Conservation (phyloP, 2,888 invertebrate genomes). For the Cynaeus angustus region DNA sequence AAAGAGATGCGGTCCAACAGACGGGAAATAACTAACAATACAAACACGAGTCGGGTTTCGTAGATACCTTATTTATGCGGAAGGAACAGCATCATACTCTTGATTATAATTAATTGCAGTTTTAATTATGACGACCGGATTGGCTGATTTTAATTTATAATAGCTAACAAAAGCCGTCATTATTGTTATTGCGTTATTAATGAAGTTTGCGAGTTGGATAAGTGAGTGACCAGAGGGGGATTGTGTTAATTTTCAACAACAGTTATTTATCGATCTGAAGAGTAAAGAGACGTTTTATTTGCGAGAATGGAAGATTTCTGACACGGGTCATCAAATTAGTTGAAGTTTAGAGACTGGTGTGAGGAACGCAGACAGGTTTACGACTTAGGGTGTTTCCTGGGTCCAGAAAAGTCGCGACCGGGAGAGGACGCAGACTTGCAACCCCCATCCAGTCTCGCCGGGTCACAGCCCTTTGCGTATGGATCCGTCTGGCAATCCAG, state of each 20-base stretch:
- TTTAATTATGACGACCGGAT: conserved; percentile 51
- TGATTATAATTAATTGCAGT: conserved; percentile 50
- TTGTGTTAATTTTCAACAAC: neutral
- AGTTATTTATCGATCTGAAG: neutral
- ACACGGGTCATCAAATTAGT: no score
- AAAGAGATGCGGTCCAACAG: conserved; percentile 42
- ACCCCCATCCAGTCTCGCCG: conserved; percentile 61
- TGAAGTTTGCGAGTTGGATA: neutral
- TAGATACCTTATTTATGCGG: conserved; percentile 43
- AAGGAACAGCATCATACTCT: conserved; percentile 45
- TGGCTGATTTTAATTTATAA: conserved; percentile 44
- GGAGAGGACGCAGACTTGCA: conserved; percentile 44
- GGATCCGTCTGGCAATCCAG: conserved; percentile 58
- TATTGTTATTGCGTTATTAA: conserved; percentile 36
- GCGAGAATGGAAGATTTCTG: no score
- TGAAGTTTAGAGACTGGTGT: neutral
- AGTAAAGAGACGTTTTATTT: no score
- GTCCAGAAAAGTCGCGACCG: conserved; percentile 39
- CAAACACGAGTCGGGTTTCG: conserved; percentile 38
- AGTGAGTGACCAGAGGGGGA: neutral
- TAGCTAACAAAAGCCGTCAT: conserved; percentile 30
- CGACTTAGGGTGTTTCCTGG: conserved; percentile 27
- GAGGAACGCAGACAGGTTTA: conserved; percentile 24
- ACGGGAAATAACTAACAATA: conserved; percentile 44
- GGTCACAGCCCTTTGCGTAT: conserved; percentile 59